These are phyloP conservation scores for Drosophila buzzatii DNA, from an alignment of 2,888 invertebrate species.

Conservation along the genomic window DNA sequence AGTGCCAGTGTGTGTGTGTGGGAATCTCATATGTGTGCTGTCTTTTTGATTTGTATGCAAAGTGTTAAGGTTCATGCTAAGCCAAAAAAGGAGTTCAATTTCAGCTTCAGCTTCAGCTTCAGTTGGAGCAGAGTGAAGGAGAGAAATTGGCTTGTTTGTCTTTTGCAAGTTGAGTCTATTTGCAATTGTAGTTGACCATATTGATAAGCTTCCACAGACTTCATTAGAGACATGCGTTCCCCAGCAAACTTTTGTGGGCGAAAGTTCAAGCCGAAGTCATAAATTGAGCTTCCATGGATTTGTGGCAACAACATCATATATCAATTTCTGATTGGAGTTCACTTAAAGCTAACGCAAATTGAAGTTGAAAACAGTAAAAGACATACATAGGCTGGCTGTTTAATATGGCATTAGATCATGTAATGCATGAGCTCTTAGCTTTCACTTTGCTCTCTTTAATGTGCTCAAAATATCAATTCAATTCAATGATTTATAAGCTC, in stretches of 20 bases:
- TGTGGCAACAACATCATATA: conserved; percentile 28
- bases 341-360: not conserved
- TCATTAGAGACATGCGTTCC: conserved; percentile 58
- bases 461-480: not conserved
- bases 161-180: conserved; percentile 55
- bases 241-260: conserved; percentile 42
- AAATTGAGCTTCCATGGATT: conserved; percentile 41
- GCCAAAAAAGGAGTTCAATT: conserved; percentile 67
- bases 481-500: not conserved
- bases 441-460: not conserved
- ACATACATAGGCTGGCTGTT: too few species aligned
- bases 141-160: conserved; percentile 66
- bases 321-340: conserved; percentile 1
- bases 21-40: conserved; percentile 41
- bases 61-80: conserved; percentile 68
- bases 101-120: conserved; percentile 46
- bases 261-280: conserved; percentile 45
- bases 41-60: conserved; percentile 78
- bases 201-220: conserved; percentile 69
- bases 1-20: conserved; percentile 28
- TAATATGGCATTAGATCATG: too few species aligned
- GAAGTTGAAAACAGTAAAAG: not conserved
- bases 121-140: conserved; percentile 21
- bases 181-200: conserved; percentile 72
- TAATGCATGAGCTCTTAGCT: too few species aligned